A percentile compares a stretch with the other conserved stretches of the same genome.
phyloP scores from a whole-genome alignment of 2,113 vertebrate genomes.

The Dascyllus trimaculatus region DNA sequence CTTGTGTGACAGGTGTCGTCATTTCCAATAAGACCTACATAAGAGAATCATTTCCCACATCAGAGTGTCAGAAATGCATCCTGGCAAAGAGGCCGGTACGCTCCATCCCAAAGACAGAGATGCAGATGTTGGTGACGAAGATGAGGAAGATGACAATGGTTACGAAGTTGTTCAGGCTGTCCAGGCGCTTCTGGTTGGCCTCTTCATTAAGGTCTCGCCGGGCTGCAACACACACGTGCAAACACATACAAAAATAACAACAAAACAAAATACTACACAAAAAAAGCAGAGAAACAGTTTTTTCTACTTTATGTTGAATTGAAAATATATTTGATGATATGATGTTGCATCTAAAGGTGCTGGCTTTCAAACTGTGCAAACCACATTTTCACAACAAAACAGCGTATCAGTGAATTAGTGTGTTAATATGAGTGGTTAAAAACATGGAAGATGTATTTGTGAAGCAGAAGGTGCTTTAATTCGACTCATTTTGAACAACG shows the following conservation, averaged over 20 bases:
- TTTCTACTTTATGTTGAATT: not conserved
- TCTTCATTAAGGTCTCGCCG: conserved; percentile 89
- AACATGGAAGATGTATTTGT: conserved; percentile 9
- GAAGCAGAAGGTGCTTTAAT: not conserved
- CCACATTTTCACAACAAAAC: not conserved
- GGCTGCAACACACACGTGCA: conserved; percentile 80
- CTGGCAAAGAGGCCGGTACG: conserved; percentile 87
- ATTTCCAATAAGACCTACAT: not conserved
- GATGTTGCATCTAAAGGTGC: not conserved
- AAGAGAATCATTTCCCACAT: conserved; percentile 1
- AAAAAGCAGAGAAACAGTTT: not conserved
- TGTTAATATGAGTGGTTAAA: conserved; percentile 64
- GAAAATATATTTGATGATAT: not conserved
- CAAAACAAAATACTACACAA: conserved; percentile 30
- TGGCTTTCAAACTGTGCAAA: not conserved
- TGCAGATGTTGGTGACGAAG: conserved; percentile 92
- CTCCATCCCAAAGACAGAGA: conserved; percentile 92
- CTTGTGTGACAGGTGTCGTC: not conserved
- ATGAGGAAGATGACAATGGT: conserved; percentile 89
- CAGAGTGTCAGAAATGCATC: conserved; percentile 68
- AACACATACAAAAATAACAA: conserved; percentile 52
- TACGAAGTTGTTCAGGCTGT: conserved; percentile 88
- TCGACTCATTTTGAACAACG: conserved; percentile 56
- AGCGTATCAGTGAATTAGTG: conserved; percentile 52
- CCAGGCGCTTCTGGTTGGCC: conserved; percentile 86